These are phyloP conservation scores for Heliangelus exortis DNA, from an alignment of 2,797 vertebrate genomes.

Conservation along the genomic window DNA sequence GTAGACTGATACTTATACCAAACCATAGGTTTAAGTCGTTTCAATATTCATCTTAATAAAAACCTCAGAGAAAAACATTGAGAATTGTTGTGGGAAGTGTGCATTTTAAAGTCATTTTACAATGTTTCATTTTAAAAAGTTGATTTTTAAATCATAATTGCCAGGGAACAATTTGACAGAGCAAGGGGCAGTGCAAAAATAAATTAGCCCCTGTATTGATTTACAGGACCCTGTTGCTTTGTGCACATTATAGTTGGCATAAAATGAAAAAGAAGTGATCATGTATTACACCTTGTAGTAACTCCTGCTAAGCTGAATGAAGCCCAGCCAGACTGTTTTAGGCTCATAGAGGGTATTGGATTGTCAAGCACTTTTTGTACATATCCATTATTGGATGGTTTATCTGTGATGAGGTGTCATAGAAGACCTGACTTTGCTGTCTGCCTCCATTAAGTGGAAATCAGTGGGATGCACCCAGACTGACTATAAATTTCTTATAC, in stretches of 20 bases:
- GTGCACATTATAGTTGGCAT: not conserved
- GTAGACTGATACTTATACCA: not conserved
- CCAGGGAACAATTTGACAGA: not conserved
- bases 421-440: not conserved
- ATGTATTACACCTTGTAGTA: not conserved
- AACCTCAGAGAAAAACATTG: not conserved
- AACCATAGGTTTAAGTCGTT: not conserved
- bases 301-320: not conserved
- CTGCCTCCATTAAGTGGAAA: not conserved
- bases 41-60: not conserved
- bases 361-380: not conserved
- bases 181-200: not conserved
- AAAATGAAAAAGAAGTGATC: not conserved
- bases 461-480: not conserved
- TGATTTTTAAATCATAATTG: not conserved
- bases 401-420: not conserved
- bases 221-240: not conserved
- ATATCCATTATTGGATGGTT: not conserved
- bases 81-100: not conserved
- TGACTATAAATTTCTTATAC: not conserved
- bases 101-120: not conserved
- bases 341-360: accelerated
- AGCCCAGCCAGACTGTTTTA: not conserved
- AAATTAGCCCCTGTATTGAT: not conserved
- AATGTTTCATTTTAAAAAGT: not conserved